Evolutionary conservation across 2,113 vertebrate species (phyloP).

Genomic region (Cavia aperea): DNA sequence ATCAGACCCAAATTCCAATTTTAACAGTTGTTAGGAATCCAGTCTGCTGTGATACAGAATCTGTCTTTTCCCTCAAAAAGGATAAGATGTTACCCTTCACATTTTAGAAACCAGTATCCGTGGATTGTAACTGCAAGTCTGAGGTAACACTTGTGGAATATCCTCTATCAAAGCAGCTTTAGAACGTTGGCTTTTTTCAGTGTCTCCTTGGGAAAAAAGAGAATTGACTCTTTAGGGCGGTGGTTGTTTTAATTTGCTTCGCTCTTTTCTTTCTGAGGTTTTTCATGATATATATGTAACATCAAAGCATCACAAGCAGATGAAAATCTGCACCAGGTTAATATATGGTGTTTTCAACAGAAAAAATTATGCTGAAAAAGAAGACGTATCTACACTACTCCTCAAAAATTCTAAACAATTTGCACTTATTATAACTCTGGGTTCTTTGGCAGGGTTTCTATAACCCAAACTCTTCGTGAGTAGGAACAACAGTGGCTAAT

Average conservation of each 20-base stretch:
- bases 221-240: not conserved
- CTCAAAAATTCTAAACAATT: not conserved
- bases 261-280: not conserved
- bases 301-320: not conserved
- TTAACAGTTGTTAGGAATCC: not conserved
- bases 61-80: not conserved
- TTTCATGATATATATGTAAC: not conserved
- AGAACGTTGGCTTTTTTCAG: not conserved
- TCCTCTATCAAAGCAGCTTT: not conserved
- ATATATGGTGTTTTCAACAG: not conserved
- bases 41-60: not conserved
- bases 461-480: no score
- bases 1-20: not conserved
- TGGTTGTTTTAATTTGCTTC: not conserved
- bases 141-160: not conserved
- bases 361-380: conserved; percentile 5
- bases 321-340: not conserved
- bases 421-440: not conserved
- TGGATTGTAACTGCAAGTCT: not conserved
- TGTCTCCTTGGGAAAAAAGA: not conserved
- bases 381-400: not conserved
- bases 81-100: not conserved
- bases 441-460: not conserved
- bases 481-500: not conserved
- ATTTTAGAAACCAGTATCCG: not conserved